phyloP scores from a whole-genome alignment of 2,888 invertebrate species.

The Lagria hirta region DNA sequence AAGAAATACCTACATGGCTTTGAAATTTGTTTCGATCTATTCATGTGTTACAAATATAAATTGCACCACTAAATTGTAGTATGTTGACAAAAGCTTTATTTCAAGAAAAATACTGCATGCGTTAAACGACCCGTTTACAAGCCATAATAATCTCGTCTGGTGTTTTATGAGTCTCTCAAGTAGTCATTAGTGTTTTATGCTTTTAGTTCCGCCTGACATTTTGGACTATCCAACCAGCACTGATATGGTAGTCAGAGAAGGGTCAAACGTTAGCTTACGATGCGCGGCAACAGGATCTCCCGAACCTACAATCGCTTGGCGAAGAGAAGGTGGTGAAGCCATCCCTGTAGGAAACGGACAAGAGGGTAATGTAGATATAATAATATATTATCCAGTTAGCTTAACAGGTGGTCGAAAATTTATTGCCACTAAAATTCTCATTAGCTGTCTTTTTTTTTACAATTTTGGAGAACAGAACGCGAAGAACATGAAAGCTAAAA shows the following conservation, averaged over 20 bases:
- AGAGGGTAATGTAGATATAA: constrained; percentile 65
- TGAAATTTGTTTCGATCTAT: too few relatives aligned
- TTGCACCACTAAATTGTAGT: too few relatives aligned
- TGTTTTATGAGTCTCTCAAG: constrained; percentile 21
- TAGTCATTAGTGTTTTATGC: constrained; percentile 25
- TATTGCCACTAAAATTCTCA: constrained; percentile 15
- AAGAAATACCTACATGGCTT: too few relatives aligned
- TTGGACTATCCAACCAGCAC: constrained; percentile 81
- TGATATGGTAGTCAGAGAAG: constrained; percentile 82
- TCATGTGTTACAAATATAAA: too few relatives aligned
- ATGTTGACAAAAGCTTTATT: too few relatives aligned
- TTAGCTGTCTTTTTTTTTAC: too few relatives aligned
- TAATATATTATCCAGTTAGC: too few relatives aligned
- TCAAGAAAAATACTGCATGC: too few relatives aligned
- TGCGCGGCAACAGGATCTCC: constrained; percentile 91
- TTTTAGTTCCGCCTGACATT: constrained; percentile 80
- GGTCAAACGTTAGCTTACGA: constrained; percentile 77
- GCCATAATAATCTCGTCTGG: constrained; percentile 24
- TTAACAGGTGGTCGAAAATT: constrained; percentile 23
- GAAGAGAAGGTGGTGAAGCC: constrained; percentile 73
- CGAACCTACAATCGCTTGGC: constrained; percentile 81
- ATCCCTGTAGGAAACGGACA: constrained; percentile 67
- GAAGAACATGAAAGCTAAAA: too few relatives aligned
- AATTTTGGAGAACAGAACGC: too few relatives aligned
- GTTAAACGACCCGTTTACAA: too few relatives aligned